Evolutionary conservation across 2,888 invertebrate species (phyloP).

Genomic region (Autographa pulchrina): DNA sequence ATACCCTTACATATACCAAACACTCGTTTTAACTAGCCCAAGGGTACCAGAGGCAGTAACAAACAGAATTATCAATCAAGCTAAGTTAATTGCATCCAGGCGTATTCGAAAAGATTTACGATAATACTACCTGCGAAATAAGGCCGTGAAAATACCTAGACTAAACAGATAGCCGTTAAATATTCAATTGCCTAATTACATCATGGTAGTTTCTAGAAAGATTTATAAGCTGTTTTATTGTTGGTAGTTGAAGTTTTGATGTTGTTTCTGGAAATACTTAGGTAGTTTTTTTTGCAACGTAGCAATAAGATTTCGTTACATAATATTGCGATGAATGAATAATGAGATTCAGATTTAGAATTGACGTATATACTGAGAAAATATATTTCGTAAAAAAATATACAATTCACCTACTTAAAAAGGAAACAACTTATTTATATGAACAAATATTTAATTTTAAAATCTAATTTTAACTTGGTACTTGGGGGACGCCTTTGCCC

Average conservation of each 20-base stretch:
- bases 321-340: no score
- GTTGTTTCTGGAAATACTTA: not conserved
- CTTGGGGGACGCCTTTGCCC: no score
- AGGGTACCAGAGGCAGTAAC: slow-evolving; percentile 29
- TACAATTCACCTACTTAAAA: no score
- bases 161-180: slow-evolving; percentile 52
- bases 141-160: slow-evolving; percentile 50
- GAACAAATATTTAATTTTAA: no score
- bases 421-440: no score
- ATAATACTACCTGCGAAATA: slow-evolving; percentile 59
- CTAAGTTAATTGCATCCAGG: slow-evolving; percentile 57
- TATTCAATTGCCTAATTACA: slow-evolving; percentile 59
- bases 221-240: slow-evolving; percentile 30
- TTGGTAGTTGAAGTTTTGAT: not conserved
- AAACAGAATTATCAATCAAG: slow-evolving; percentile 61
- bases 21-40: slow-evolving; percentile 8
- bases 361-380: no score
- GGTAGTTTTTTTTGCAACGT: not conserved
- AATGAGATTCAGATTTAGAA: no score
- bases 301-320: no score
- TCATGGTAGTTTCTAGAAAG: slow-evolving; percentile 24
- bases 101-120: slow-evolving; percentile 65
- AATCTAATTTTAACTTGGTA: no score
- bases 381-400: no score
- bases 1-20: not conserved